phyloP scores from a whole-genome alignment of 2,888 invertebrate species.

The Callosobruchus maculatus region DNA sequence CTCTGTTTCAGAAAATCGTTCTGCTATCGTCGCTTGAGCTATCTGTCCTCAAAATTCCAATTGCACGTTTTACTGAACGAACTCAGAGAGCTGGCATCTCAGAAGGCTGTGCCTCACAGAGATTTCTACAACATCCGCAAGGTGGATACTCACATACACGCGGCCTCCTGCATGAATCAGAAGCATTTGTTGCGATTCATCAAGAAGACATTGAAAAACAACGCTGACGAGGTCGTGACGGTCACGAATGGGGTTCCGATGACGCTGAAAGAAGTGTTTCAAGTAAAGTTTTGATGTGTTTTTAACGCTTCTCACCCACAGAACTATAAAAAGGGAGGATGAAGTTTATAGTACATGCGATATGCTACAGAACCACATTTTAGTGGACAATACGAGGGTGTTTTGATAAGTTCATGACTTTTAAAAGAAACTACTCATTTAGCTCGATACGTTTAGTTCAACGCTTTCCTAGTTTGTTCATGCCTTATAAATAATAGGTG shows the following conservation, averaged over 20 bases:
- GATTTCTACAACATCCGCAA: conserved; percentile 98
- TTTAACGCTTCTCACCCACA: background rate
- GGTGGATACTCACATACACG: conserved; percentile 99
- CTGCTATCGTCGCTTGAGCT: conserved; percentile 94
- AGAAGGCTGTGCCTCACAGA: conserved; percentile 95
- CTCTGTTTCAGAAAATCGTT: conserved; percentile 90
- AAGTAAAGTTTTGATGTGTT: conserved; percentile 31
- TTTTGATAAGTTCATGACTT: too few species aligned
- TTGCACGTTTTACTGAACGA: conserved; percentile 95
- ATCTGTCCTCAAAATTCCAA: conserved; percentile 95
- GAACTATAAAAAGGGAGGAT: too few species aligned
- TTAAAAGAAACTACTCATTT: too few species aligned
- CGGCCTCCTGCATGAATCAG: conserved; percentile 99
- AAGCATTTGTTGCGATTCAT: conserved; percentile 97
- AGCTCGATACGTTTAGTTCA: too few species aligned
- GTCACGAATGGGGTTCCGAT: conserved; percentile 64
- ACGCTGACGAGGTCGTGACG: conserved; percentile 81
- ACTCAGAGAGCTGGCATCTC: conserved; percentile 89
- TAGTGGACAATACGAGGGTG: too few species aligned
- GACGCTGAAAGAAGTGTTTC: conserved; percentile 90
- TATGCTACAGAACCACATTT: too few species aligned
- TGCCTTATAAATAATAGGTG: too few species aligned
- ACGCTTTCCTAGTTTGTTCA: too few species aligned
- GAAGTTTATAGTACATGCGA: too few species aligned
- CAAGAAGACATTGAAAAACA: conserved; percentile 93